phyloP scores from a whole-genome alignment of 2,113 vertebrate species.

The Sylvilagus bachmani region DNA sequence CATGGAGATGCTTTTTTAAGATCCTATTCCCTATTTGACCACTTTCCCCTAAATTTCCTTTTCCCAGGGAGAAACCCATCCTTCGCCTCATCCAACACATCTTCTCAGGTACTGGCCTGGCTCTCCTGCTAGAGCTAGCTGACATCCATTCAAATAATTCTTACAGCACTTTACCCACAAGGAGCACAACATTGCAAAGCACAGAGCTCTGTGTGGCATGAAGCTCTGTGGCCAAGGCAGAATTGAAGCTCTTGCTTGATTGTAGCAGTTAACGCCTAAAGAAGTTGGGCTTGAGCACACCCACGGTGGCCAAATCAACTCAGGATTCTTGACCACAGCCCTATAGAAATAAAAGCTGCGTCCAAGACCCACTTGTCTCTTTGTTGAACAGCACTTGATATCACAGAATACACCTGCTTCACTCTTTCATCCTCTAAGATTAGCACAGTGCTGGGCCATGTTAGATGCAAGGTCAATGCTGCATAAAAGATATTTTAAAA shows the following conservation, averaged over 20 bases:
- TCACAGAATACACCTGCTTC: background rate
- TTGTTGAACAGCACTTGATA: background rate
- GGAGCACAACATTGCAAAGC: background rate
- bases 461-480: background rate
- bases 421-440: background rate
- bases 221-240: background rate
- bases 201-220: background rate
- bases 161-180: background rate
- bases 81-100: background rate
- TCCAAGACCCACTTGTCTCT: background rate
- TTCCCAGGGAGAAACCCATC: background rate
- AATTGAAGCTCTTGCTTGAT: background rate
- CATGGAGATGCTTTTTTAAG: fast-evolving
- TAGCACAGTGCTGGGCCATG: background rate
- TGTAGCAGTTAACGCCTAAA: background rate
- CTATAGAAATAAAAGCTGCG: background rate
- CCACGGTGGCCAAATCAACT: background rate
- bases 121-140: background rate
- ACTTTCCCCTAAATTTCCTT: background rate
- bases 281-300: background rate
- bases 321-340: background rate
- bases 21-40: background rate
- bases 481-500: background rate
- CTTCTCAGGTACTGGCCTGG: background rate
- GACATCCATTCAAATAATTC: background rate